These are phyloP conservation scores for Centrocercus urophasianus DNA, from an alignment of 2,113 vertebrate genomes.

Conservation along the genomic window DNA sequence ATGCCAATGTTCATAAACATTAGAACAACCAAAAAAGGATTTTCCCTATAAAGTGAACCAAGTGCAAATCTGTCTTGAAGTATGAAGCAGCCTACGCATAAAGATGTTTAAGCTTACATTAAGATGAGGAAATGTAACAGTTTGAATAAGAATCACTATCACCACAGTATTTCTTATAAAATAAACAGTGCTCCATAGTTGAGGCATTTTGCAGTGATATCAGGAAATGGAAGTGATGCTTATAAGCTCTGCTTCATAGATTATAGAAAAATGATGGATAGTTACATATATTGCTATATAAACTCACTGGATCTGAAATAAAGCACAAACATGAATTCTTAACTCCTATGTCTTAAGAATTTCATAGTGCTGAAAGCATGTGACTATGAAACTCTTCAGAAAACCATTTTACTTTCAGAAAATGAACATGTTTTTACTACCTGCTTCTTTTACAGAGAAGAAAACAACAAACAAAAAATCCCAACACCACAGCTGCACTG, in stretches of 20 bases:
- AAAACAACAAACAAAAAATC: not conserved
- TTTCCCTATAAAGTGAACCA: not conserved
- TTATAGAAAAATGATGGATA: slow-evolving; percentile 43
- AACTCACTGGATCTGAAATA: not conserved
- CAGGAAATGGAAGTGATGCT: slow-evolving; percentile 48
- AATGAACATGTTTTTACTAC: not conserved
- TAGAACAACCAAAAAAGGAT: not conserved
- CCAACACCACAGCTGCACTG: not conserved
- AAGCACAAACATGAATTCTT: not conserved
- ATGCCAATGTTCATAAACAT: not conserved
- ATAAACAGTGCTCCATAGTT: slow-evolving; percentile 14
- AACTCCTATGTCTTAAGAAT: not conserved
- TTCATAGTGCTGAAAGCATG: not conserved
- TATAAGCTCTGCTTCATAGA: slow-evolving; percentile 41
- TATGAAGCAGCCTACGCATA: not conserved
- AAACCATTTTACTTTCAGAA: not conserved
- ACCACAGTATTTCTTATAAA: slow-evolving; percentile 50
- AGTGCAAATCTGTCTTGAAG: not conserved
- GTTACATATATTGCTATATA: not conserved
- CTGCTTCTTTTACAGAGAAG: not conserved
- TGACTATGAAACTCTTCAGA: not conserved
- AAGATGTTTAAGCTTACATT: not conserved
- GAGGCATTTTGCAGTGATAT: slow-evolving; percentile 2
- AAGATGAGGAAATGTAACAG: not conserved
- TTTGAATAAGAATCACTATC: not conserved